Evolutionary conservation across 2,888 invertebrate species (phyloP).

Genomic region (Helicoverpa assulta): DNA sequence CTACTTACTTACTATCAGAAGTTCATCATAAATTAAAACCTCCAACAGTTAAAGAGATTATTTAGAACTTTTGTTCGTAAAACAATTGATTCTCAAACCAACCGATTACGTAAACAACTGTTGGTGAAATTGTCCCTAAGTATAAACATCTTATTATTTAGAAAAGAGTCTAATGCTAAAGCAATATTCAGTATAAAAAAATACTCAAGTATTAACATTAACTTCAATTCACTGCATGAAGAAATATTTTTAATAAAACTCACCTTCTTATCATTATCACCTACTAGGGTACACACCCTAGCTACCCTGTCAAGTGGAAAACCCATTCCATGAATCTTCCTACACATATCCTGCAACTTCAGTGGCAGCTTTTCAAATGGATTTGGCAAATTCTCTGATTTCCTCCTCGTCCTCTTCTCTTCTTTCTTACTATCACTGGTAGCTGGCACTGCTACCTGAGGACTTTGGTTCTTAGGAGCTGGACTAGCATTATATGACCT

Average conservation of each 20-base stretch:
- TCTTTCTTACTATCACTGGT: conserved; percentile 71
- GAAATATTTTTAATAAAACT: conserved; percentile 48
- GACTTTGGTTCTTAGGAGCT: conserved; percentile 74
- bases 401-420: conserved; percentile 73
- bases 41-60: no score
- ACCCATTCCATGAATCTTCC: conserved; percentile 96
- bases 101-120: no score
- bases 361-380: conserved; percentile 83
- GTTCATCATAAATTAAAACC: no score
- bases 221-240: not conserved
- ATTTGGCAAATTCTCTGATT: conserved; percentile 79
- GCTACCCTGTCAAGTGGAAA: conserved; percentile 95
- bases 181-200: not conserved
- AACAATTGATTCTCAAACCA: no score
- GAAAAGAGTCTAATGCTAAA: not conserved
- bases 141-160: no score
- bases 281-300: conserved; percentile 94
- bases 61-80: no score
- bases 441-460: conserved; percentile 65
- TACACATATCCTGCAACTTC: conserved; percentile 92
- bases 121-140: no score
- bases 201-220: not conserved
- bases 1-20: no score
- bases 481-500: conserved; percentile 89
- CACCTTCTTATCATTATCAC: conserved; percentile 96